phyloP scores from a whole-genome alignment of 2,888 invertebrate genomes.

The Baccha elongata region DNA sequence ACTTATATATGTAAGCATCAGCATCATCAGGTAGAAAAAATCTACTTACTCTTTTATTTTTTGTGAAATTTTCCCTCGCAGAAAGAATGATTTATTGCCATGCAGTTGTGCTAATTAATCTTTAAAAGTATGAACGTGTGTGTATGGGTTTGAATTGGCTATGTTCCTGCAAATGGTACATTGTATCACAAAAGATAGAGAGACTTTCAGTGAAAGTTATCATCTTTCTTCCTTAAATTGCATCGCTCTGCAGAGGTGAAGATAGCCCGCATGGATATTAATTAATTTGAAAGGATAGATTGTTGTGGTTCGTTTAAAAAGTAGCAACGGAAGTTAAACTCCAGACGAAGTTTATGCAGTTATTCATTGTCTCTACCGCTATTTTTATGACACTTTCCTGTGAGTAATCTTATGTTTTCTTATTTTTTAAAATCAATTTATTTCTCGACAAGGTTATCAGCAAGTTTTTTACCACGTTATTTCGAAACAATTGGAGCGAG shows the following conservation, averaged over 20 bases:
- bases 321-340: neutral
- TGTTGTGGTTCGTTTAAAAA: slow-evolving; percentile 47
- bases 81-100: slow-evolving; percentile 70
- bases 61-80: slow-evolving; percentile 41
- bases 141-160: slow-evolving; percentile 26
- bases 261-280: slow-evolving; percentile 58
- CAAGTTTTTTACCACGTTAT: neutral
- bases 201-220: slow-evolving; percentile 71
- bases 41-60: slow-evolving; percentile 13
- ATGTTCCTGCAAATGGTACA: slow-evolving; percentile 42
- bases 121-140: slow-evolving; percentile 22
- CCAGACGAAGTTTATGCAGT: slow-evolving; percentile 42
- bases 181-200: slow-evolving; percentile 48
- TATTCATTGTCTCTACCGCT: slow-evolving; percentile 34
- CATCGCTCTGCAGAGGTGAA: slow-evolving; percentile 47
- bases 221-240: slow-evolving; percentile 24
- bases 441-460: slow-evolving; percentile 16
- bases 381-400: slow-evolving; percentile 20
- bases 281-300: slow-evolving; percentile 70
- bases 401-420: slow-evolving; percentile 15
- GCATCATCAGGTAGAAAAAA: slow-evolving; percentile 61
- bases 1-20: no score
- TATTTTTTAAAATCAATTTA: slow-evolving; percentile 44
- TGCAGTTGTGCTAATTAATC: slow-evolving; percentile 74
- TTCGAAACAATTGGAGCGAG: neutral